A percentile compares a stretch with the other conserved stretches of the same genome.
Conservation (phyloP, 2,797 vertebrate species). For the Fringilla coelebs region DNA sequence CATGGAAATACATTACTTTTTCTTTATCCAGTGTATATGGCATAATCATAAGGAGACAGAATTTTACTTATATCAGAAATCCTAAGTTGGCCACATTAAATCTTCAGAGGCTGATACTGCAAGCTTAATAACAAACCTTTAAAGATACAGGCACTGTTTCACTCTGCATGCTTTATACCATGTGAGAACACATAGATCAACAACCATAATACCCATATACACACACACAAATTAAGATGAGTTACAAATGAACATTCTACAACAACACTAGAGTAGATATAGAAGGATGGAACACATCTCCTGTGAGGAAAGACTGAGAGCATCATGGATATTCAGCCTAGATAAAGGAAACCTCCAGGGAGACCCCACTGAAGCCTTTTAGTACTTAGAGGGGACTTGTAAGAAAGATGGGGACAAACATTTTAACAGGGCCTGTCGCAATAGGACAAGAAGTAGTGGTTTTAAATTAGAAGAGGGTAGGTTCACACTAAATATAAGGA, state of each 20-base stretch:
- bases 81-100: neutral
- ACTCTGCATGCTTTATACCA: neutral
- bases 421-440: neutral
- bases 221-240: neutral
- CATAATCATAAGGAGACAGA: neutral
- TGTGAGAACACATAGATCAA: neutral
- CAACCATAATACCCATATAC: neutral
- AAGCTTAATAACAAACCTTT: neutral
- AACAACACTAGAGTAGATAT: accelerated
- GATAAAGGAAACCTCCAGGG: neutral
- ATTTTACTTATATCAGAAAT: neutral
- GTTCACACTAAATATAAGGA: neutral
- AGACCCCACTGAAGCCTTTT: neutral
- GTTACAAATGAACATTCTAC: neutral
- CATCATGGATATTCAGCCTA: neutral
- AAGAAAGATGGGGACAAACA: neutral
- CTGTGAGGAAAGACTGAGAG: neutral
- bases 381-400: neutral
- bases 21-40: neutral
- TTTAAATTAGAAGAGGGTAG: neutral
- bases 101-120: neutral
- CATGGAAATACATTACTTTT: neutral
- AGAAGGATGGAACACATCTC: neutral
- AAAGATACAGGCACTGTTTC: neutral
- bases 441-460: neutral